Evolutionary conservation across 2,888 invertebrate genomes (phyloP).

Genomic region (Protophormia terraenovae): DNA sequence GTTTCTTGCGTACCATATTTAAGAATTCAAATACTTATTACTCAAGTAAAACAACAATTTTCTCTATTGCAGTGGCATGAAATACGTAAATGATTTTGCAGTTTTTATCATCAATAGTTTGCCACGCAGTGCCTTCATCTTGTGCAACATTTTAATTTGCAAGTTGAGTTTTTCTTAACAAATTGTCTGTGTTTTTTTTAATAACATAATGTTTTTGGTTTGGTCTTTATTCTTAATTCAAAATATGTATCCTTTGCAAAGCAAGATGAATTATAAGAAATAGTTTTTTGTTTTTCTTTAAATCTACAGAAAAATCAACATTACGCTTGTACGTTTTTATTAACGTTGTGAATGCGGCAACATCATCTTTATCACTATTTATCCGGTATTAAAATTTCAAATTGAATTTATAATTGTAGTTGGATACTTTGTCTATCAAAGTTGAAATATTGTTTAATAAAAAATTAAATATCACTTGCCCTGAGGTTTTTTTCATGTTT

Average conservation of each 20-base stretch:
- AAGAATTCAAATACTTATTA: not conserved
- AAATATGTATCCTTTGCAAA: no score
- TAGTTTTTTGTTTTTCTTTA: constrained; percentile 10
- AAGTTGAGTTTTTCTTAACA: constrained; percentile 42
- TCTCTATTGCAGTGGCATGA: not conserved
- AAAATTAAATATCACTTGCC: constrained; percentile 59
- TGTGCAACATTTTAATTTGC: constrained; percentile 59
- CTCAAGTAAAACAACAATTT: no score
- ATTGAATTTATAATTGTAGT: constrained; percentile 63
- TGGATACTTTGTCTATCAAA: constrained; percentile 40
- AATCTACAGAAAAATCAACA: constrained; percentile 46
- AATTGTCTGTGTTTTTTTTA: not conserved
- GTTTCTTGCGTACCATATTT: constrained; percentile 38
- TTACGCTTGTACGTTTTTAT: not conserved
- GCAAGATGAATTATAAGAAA: constrained; percentile 22
- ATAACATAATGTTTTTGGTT: not conserved
- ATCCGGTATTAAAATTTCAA: constrained; percentile 32
- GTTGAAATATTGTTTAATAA: constrained; percentile 64
- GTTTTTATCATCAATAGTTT: constrained; percentile 41
- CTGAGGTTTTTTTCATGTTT: constrained; percentile 11
- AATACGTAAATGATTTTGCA: constrained; percentile 27
- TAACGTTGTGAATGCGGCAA: not conserved
- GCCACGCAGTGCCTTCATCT: not conserved
- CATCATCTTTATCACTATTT: constrained; percentile 30
- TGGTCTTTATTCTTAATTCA: constrained; percentile 24